phyloP scores from a whole-genome alignment of 2,113 vertebrate species.

The Mormyrus iriodes region DNA sequence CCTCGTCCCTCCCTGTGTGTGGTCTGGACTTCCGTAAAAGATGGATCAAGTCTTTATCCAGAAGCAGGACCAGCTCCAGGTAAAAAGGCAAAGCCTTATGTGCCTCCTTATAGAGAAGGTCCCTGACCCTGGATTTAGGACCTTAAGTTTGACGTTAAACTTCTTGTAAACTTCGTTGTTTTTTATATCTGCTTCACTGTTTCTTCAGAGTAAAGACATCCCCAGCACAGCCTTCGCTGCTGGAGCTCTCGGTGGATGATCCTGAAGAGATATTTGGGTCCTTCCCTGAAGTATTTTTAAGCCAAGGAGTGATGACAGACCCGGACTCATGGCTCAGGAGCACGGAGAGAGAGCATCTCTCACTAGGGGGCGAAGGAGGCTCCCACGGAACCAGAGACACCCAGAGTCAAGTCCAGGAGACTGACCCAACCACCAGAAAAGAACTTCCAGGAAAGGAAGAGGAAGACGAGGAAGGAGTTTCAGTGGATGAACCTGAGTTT shows the following conservation, averaged over 20 bases:
- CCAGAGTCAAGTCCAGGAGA: slow-evolving; percentile 25
- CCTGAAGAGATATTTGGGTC: slow-evolving; percentile 16
- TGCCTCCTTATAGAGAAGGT: not conserved
- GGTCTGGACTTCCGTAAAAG: not conserved
- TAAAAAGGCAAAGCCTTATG: not conserved
- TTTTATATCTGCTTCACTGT: not conserved
- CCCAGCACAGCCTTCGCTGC: slow-evolving; percentile 24
- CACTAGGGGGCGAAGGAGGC: slow-evolving; percentile 17
- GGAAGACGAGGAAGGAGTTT: slow-evolving; percentile 23
- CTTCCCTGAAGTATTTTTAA: slow-evolving; percentile 49
- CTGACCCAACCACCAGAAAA: slow-evolving; percentile 21
- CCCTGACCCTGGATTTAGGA: not conserved
- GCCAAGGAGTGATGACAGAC: slow-evolving; percentile 57
- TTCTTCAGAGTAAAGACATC: slow-evolving; percentile 27
- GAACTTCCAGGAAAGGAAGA: not conserved
- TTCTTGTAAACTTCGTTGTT: not conserved
- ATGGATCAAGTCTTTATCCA: not conserved
- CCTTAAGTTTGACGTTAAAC: not conserved
- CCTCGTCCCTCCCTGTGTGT: not conserved
- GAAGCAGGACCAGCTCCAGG: not conserved
- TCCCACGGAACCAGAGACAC: slow-evolving; percentile 19
- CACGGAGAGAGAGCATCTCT: slow-evolving; percentile 22
- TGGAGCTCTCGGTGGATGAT: slow-evolving; percentile 42
- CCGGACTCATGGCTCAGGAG: slow-evolving; percentile 44
- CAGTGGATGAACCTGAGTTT: slow-evolving; percentile 34